Base-by-base conservation (phyloP, 2,113 vertebrate species). In the Gadus macrocephalus region DNA sequence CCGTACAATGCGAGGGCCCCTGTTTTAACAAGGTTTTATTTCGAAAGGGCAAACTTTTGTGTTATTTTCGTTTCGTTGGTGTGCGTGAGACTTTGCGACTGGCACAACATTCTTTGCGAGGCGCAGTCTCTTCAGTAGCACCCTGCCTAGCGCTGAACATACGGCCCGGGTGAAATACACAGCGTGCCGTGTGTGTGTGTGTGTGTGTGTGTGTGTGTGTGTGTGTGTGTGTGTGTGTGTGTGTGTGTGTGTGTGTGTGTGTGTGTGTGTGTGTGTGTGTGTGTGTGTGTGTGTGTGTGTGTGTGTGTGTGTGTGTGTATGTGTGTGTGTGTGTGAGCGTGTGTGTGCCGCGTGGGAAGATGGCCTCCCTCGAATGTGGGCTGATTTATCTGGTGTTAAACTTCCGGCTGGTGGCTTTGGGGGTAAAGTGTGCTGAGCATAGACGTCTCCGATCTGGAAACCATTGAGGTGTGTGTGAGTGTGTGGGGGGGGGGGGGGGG, bases 391-490 rank as follows among this genome's bases (percentile, higher is more conserved):
- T 12, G 20, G 58, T 60, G 68, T 55, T 62, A 56, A 53, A n/a
- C 53, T 68, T 70, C 64, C 67, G 4, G 3, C 38, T 56, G 9
- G 53, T 56, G 53, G 66, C 80, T 74, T 79, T 77, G 86, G 80
- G 71, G 78, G 78, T 85, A 71, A 11, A 71, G 73, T 62, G 55
- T 62, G 56, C 38, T 72, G 78, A 71, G 59, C 70, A 8, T 27
- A 64, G 4, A 14, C 25, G 75, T 68, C 53, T 2, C 4, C 31
- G 31, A 74, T 87, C 89, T 90, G 90, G 89, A 83, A 91, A 81
- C 85, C 87, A 89, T 90, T 90, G 72, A 17, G 53, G 53, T 4
- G 3, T 25, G 22, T 25, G 22, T 25, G 22, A 1, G 22, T 25
- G 22, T 25, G 22, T 25, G 22, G 1, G 53, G 1, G 53, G 1